These are phyloP conservation scores for Eospalax fontanierii DNA, from an alignment of 2,797 vertebrate genomes.

Conservation along the genomic window DNA sequence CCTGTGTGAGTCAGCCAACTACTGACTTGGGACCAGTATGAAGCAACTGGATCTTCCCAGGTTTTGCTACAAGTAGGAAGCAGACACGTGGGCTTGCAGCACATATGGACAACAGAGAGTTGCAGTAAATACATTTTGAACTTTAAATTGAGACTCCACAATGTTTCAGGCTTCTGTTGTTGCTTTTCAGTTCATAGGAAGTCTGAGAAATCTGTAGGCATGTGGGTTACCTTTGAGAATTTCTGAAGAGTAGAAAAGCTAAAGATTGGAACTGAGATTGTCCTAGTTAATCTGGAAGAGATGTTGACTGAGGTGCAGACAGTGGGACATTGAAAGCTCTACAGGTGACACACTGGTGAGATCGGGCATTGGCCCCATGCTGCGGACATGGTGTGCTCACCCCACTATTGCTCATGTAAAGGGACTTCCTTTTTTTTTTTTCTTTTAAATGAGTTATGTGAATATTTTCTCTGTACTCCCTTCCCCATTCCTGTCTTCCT, in stretches of 20 bases:
- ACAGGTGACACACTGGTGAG: not conserved
- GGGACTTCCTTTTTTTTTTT: not conserved
- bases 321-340: not conserved
- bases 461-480: not conserved
- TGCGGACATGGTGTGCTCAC: not conserved
- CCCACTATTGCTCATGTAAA: not conserved
- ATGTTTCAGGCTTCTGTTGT: not conserved
- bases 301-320: not conserved
- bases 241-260: not conserved
- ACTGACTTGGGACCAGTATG: constrained; percentile 55
- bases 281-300: constrained; percentile 21
- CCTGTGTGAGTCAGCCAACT: constrained; percentile 70
- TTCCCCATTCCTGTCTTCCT: not conserved
- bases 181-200: not conserved
- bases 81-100: not conserved
- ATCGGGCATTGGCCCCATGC: not conserved
- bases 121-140: constrained; percentile 8
- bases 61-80: constrained; percentile 42
- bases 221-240: not conserved
- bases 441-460: not conserved
- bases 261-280: not conserved
- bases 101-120: too few relatives aligned
- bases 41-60: constrained; percentile 58
- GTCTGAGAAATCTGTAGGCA: not conserved
- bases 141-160: not conserved